Conservation (phyloP, 1,140 invertebrate species). For the Dendrolimus kikuchii region DNA sequence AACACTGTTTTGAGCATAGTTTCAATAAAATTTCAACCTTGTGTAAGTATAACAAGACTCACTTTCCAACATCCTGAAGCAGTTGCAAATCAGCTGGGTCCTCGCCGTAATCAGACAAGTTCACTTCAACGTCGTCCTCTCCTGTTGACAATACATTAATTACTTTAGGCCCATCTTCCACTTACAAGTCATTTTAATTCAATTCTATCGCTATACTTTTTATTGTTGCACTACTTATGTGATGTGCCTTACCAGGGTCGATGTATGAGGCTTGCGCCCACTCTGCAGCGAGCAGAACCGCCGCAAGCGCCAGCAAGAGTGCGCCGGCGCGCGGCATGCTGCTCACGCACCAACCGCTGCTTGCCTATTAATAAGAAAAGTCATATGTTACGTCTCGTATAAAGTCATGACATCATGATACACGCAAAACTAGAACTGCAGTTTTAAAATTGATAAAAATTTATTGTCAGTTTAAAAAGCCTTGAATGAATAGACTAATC, state of each 20-base stretch:
- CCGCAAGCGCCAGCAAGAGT: constrained; percentile 55
- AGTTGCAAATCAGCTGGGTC: constrained; percentile 50
- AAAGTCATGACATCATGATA: neutral
- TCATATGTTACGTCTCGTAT: neutral
- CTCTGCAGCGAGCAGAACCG: constrained; percentile 45
- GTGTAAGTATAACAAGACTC: constrained; percentile 19
- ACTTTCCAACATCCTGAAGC: constrained; percentile 62
- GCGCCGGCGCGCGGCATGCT: constrained; percentile 63
- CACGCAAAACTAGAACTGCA: no score
- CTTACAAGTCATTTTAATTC: no score
- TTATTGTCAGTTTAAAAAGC: no score
- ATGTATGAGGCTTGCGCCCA: constrained; percentile 52
- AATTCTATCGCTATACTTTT: no score
- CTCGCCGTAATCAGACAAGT: constrained; percentile 47
- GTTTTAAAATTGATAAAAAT: no score
- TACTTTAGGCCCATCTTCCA: neutral
- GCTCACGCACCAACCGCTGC: constrained; percentile 43
- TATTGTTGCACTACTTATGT: no score
- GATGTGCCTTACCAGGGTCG: constrained; percentile 39
- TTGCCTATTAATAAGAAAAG: constrained; percentile 27
- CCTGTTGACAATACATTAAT: constrained; percentile 28
- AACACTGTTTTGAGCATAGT: neutral
- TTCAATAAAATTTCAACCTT: constrained; percentile 1
- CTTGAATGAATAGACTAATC: no score
- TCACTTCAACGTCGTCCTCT: constrained; percentile 55